A percentile compares a stretch with the other conserved stretches of the same genome.
Evolutionary conservation across 2,113 vertebrate species (phyloP).

Genomic region (Chloropsis hardwickii): DNA sequence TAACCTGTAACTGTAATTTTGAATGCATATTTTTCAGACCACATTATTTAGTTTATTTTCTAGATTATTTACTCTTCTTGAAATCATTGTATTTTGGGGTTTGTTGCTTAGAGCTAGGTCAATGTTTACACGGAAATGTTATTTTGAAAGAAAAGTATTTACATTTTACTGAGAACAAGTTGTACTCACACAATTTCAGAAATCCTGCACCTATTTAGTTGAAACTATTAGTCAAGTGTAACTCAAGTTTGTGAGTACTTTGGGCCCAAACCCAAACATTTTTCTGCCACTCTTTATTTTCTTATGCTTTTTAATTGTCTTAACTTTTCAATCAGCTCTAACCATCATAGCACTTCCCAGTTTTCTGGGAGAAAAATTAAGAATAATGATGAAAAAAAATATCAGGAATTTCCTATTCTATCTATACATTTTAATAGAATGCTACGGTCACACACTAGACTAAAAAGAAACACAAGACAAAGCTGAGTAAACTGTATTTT

Average conservation of each 20-base stretch:
- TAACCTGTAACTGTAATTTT: neutral
- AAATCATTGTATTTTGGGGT: neutral
- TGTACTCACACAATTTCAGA: neutral
- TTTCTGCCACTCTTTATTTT: neutral
- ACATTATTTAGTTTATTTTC: neutral
- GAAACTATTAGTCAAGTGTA: neutral
- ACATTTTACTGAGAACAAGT: neutral
- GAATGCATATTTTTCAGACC: neutral
- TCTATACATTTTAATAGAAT: neutral
- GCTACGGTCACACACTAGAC: neutral
- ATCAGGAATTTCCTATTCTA: neutral
- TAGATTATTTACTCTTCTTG: neutral
- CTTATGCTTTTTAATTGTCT: neutral
- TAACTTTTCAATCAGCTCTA: neutral
- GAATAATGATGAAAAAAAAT: neutral
- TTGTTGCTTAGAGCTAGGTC: neutral
- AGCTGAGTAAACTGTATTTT: neutral
- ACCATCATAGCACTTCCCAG: neutral
- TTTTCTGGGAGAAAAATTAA: neutral
- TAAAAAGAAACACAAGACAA: neutral
- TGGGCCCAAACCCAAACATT: neutral
- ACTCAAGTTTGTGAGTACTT: neutral
- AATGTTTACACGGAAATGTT: neutral
- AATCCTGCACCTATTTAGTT: neutral
- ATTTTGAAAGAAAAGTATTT: slow-evolving; percentile 14